phyloP scores from a whole-genome alignment of 2,888 invertebrate species.

The Hirtodrosophila alboralis region DNA sequence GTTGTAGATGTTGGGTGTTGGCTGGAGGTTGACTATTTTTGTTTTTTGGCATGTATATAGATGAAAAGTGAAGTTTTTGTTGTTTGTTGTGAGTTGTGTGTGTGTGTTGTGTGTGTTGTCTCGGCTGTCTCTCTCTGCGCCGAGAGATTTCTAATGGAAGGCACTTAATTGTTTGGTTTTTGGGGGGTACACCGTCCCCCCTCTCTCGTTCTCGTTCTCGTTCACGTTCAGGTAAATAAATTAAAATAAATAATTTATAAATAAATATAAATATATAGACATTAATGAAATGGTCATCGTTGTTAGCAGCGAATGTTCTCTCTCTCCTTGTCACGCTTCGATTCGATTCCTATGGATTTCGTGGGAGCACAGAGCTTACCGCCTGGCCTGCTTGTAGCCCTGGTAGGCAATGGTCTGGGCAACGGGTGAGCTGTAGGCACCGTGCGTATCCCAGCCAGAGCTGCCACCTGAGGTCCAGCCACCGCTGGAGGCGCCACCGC shows the following conservation, averaged over 20 bases:
- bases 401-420: constrained; percentile 85
- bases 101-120: constrained; percentile 33
- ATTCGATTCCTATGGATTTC: constrained; percentile 37
- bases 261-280: constrained; percentile 78
- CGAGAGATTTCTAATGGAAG: constrained; percentile 61
- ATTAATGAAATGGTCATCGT: constrained; percentile 66
- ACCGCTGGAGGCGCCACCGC: constrained; percentile 67
- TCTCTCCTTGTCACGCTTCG: constrained; percentile 58
- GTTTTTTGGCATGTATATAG: constrained; percentile 36
- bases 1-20: constrained; percentile 37
- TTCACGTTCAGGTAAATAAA: constrained; percentile 80
- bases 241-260: constrained; percentile 84
- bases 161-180: constrained; percentile 60
- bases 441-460: constrained; percentile 84
- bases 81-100: constrained; percentile 30
- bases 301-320: constrained; percentile 64
- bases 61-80: constrained; percentile 57
- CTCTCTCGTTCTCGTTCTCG: too few species aligned
- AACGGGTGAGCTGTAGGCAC: constrained; percentile 85
- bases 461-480: constrained; percentile 81
- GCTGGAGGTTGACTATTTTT: constrained; percentile 46
- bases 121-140: constrained; percentile 46
- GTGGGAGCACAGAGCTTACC: constrained; percentile 69
- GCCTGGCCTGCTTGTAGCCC: constrained; percentile 84
- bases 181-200: constrained; percentile 40